These are phyloP conservation scores for Oceanodroma tethys DNA, from an alignment of 2,113 vertebrate genomes.

Conservation along the genomic window DNA sequence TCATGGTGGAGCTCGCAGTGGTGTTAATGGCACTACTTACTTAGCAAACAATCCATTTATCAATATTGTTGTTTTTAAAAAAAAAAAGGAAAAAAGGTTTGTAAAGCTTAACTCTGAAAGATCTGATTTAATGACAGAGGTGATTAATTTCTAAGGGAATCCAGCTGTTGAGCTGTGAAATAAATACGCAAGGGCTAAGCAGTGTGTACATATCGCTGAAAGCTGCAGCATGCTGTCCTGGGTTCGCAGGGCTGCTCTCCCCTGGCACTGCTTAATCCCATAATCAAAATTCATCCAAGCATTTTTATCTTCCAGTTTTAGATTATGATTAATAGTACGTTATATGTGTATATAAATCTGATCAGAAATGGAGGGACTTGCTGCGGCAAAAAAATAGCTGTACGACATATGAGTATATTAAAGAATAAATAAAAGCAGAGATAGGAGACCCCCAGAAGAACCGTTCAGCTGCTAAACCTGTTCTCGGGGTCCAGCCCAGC, in stretches of 20 bases:
- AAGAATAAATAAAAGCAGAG: not conserved
- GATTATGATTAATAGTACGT: not conserved
- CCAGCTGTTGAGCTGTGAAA: constrained; percentile 43
- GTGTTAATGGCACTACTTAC: not conserved
- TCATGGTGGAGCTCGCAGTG: not conserved
- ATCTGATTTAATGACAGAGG: constrained; percentile 58
- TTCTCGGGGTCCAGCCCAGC: not conserved
- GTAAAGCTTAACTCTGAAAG: constrained; percentile 52
- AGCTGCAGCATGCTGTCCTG: not conserved
- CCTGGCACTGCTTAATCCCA: not conserved
- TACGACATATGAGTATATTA: not conserved
- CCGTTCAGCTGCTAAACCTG: fast-evolving
- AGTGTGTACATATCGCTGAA: not conserved
- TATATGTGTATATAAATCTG: not conserved
- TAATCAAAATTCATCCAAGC: constrained; percentile 34
- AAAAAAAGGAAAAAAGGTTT: not conserved
- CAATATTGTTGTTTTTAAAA: constrained; percentile 13
- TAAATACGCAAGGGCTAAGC: not conserved
- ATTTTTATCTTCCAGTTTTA: constrained; percentile 8
- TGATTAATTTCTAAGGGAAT: constrained; percentile 66
- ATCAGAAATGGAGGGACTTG: not conserved
- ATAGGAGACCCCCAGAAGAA: not conserved
- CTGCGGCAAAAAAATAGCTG: not conserved
- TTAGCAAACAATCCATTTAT: constrained; percentile 58
- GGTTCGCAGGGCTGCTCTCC: not conserved